Evolutionary conservation across 2,888 invertebrate genomes (phyloP).

Genomic region (Vesta saturnalis): DNA sequence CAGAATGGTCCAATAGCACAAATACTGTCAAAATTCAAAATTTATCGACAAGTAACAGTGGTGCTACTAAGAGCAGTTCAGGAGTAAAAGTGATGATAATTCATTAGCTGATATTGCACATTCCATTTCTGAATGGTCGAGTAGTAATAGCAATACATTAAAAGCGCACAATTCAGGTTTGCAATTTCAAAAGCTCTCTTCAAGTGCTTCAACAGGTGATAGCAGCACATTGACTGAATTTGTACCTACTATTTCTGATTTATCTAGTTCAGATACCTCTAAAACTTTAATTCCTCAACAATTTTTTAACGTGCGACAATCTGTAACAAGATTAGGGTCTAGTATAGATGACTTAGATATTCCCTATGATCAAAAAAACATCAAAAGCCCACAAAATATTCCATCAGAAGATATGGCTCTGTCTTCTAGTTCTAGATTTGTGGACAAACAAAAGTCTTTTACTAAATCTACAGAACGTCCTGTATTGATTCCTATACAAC

Average conservation of each 20-base stretch:
- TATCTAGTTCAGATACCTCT: constrained; percentile 79
- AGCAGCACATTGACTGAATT: constrained; percentile 68
- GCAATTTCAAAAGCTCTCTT: constrained; percentile 60
- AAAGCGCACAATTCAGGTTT: constrained; percentile 66
- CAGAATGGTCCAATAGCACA: constrained; percentile 89
- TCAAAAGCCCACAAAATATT: constrained; percentile 58
- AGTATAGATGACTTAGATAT: constrained; percentile 56
- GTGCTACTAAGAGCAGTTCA: constrained; percentile 70
- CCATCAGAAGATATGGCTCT: constrained; percentile 58
- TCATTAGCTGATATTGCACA: constrained; percentile 78
- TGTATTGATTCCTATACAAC: constrained; percentile 64
- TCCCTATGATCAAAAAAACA: constrained; percentile 48
- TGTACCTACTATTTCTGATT: constrained; percentile 82
- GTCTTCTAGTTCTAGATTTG: constrained; percentile 36
- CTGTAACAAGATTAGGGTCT: constrained; percentile 55
- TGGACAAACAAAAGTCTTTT: constrained; percentile 51
- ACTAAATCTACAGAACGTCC: constrained; percentile 66
- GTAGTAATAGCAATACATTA: constrained; percentile 78
- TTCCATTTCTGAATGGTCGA: constrained; percentile 86
- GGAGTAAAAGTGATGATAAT: constrained; percentile 81
- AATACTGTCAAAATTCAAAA: constrained; percentile 85
- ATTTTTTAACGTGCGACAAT: constrained; percentile 51
- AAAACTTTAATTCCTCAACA: constrained; percentile 74
- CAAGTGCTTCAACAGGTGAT: constrained; percentile 57
- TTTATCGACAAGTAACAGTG: constrained; percentile 70